Conservation (phyloP, 2,888 invertebrate genomes). For the Pyrochroa serraticornis region DNA sequence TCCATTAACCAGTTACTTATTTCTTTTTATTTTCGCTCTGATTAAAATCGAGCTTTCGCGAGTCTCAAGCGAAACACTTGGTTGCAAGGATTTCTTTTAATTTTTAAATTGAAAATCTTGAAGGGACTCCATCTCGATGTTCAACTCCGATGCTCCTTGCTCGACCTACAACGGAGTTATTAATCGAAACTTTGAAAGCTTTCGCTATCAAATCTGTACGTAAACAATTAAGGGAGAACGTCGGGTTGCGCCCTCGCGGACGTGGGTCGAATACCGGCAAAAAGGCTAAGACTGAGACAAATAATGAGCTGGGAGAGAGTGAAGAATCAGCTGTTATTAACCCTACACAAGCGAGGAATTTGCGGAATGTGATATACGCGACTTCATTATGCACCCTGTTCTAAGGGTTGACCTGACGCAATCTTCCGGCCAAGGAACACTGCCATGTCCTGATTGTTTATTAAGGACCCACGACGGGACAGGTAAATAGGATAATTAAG, state of each 20-base stretch:
- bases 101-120: not conserved
- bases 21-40: too few relatives aligned
- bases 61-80: too few relatives aligned
- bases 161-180: slow-evolving; percentile 5
- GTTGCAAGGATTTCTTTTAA: not conserved
- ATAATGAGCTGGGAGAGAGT: slow-evolving; percentile 6
- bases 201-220: not conserved
- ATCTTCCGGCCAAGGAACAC: slow-evolving; percentile 21
- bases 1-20: too few relatives aligned
- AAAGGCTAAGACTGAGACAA: slow-evolving; percentile 5
- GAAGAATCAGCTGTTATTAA: slow-evolving; percentile 32
- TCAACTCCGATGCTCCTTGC: slow-evolving; percentile 5
- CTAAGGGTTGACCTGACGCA: slow-evolving; percentile 21
- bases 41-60: too few relatives aligned
- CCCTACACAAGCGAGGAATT: slow-evolving; percentile 30
- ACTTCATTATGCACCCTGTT: slow-evolving; percentile 36
- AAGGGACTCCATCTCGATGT: slow-evolving; percentile 1
- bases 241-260: too few relatives aligned
- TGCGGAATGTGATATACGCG: slow-evolving; percentile 34
- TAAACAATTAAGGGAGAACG: too few relatives aligned
- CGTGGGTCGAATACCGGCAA: not conserved
- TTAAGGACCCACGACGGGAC: slow-evolving; percentile 20
- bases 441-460: slow-evolving; percentile 28
- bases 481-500: slow-evolving; percentile 30
- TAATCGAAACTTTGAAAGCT: slow-evolving; percentile 14